These are phyloP conservation scores for Cabera pusaria DNA, from an alignment of 2,888 invertebrate genomes.

Conservation along the genomic window DNA sequence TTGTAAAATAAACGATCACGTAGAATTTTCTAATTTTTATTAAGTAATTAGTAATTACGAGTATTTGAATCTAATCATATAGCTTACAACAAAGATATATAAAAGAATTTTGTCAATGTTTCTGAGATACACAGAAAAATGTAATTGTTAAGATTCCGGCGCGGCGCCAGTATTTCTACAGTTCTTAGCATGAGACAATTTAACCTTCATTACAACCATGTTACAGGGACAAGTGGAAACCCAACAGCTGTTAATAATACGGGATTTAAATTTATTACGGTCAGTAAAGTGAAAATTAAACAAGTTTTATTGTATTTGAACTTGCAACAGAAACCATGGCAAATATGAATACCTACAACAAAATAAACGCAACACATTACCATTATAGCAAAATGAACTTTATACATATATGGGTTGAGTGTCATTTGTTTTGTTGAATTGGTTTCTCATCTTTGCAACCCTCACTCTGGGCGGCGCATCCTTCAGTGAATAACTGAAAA, in stretches of 20 bases:
- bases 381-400: too few species aligned
- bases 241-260: constrained; percentile 42
- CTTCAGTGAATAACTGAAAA: constrained; percentile 68
- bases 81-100: too few species aligned
- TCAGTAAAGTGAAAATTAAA: constrained; percentile 54
- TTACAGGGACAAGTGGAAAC: constrained; percentile 50
- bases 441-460: constrained; percentile 34
- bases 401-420: too few species aligned
- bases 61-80: too few species aligned
- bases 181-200: constrained; percentile 20
- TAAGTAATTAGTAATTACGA: too few species aligned
- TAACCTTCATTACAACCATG: constrained; percentile 41
- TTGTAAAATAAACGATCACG: too few species aligned
- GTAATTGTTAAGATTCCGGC: too few species aligned
- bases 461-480: constrained; percentile 65
- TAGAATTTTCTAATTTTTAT: too few species aligned
- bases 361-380: constrained; percentile 28
- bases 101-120: too few species aligned
- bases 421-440: too few species aligned
- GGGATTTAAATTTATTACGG: constrained; percentile 71
- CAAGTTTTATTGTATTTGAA: constrained; percentile 58
- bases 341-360: constrained; percentile 65
- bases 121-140: too few species aligned
- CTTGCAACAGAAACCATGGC: constrained; percentile 57
- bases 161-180: constrained; percentile 16